Evolutionary conservation across 2,888 invertebrate genomes (phyloP), one percentile per base, ranked within the genome.

Genomic region (Synanthedon myopaeformis): DNA sequence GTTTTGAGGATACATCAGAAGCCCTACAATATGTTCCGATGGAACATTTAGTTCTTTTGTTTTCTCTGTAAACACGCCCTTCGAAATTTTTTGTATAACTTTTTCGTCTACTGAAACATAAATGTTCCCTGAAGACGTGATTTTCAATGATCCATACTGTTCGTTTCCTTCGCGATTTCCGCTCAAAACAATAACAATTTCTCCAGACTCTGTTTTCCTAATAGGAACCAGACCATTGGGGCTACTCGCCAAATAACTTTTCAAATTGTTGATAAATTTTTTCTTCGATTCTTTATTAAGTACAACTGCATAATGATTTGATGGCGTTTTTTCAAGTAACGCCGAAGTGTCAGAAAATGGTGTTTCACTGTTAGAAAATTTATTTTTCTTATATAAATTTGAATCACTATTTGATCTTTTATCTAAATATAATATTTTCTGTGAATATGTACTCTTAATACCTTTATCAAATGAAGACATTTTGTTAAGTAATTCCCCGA

Each of bases 41-140:
- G 49, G 52, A 8, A 12, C 52, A 51, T 51, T 49, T 23, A 52
- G 49, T 12, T 23, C 23, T 42, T 19, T 49, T 1, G 56, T 42
- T 12, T 55, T 54, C 10, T 54, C 55, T 17, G 55, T 56, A 35
- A 35, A 35, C 35, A 52, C 55, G n/a, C 55, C 54, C 53, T 64
- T 61, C 8, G 56, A 55, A 42, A 64, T 58, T 6, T 52, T 53
- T 58, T 66, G 61, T 3, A 67, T 53, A 17, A 60, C 42, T 41
- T 61, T 59, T 54, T 76, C 66, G 54, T 77, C 67, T 17, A 76
- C 59, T 13, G 66, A 56, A 13, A 78, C 58, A 54, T 67, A 75
- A 58, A 82, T 68, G 58, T 74, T 77, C 17, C 78, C 79, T 1
- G 80, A 79, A 10, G 67, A 56, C 41, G 76, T 71, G 4, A 80